Percentiles rank a stretch among this genome's conserved stretches.
phyloP scores from a whole-genome alignment of 2,797 vertebrate species.

The Sebastes melanostomus region DNA sequence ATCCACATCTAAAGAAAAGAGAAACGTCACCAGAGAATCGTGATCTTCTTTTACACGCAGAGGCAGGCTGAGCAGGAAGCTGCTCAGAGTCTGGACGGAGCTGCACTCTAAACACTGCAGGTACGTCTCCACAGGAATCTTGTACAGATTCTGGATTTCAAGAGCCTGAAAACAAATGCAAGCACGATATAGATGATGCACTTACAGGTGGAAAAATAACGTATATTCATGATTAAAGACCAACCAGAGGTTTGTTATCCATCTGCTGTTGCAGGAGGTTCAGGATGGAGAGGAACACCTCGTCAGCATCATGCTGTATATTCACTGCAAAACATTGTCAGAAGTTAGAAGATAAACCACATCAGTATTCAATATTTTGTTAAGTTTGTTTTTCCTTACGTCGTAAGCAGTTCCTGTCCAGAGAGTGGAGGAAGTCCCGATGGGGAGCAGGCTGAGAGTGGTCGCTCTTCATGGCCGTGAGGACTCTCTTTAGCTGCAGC shows the following conservation, averaged over 20 bases:
- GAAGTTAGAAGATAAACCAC: background rate
- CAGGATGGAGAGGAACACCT: slow-evolving; percentile 80
- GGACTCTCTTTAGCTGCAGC: slow-evolving; percentile 63
- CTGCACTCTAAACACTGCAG: slow-evolving; percentile 67
- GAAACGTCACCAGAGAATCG: slow-evolving; percentile 68
- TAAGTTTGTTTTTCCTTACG: slow-evolving; percentile 46
- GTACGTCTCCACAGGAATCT: slow-evolving; percentile 64
- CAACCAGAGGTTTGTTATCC: slow-evolving; percentile 67
- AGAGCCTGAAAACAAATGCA: slow-evolving; percentile 58
- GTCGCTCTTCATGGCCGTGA: slow-evolving; percentile 62
- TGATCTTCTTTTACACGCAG: slow-evolving; percentile 57
- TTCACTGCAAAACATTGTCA: slow-evolving; percentile 54
- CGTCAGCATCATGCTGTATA: slow-evolving; percentile 78
- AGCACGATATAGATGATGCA: background rate
- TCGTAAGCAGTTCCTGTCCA: slow-evolving; percentile 70
- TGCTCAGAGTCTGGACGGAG: slow-evolving; percentile 39
- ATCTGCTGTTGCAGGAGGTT: slow-evolving; percentile 75
- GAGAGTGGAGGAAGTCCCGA: slow-evolving; percentile 67
- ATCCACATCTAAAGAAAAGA: background rate
- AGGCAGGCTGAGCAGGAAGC: slow-evolving; percentile 73
- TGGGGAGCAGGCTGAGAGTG: slow-evolving; percentile 43
- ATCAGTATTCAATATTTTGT: background rate
- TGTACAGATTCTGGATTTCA: slow-evolving; percentile 74
- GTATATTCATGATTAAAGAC: background rate
- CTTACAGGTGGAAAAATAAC: background rate